Evolutionary conservation across 2,888 invertebrate genomes (phyloP).

Genomic region (Coelinius sp.): DNA sequence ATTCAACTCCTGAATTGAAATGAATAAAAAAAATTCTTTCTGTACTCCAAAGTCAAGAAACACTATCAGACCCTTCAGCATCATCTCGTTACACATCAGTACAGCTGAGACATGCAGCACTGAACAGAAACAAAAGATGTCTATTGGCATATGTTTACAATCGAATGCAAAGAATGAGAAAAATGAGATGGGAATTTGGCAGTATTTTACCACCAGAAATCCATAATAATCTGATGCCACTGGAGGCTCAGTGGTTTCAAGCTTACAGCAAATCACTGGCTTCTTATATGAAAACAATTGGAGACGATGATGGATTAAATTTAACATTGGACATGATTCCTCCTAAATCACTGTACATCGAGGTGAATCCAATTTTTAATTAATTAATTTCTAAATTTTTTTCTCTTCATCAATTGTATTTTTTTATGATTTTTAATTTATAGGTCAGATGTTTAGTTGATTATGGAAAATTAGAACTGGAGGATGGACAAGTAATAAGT

Average conservation of each 20-base stretch:
- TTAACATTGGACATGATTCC: constrained; percentile 90
- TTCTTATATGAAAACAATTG: constrained; percentile 91
- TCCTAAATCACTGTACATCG: constrained; percentile 92
- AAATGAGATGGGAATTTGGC: constrained; percentile 97
- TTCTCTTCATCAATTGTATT: neutral
- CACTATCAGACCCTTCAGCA: constrained; percentile 2
- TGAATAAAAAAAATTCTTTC: too few species aligned
- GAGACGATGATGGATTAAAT: constrained; percentile 86
- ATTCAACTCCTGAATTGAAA: too few species aligned
- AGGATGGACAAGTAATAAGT: constrained; percentile 91
- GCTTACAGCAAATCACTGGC: constrained; percentile 89
- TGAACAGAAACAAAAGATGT: constrained; percentile 92
- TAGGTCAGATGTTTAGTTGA: constrained; percentile 86
- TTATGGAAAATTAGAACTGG: constrained; percentile 94
- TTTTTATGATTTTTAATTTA: neutral
- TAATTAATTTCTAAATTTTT: neutral
- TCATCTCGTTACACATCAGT: constrained; percentile 79
- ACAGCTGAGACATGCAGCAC: constrained; percentile 86
- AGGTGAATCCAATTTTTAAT: too few species aligned
- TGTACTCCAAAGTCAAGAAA: constrained; percentile 27
- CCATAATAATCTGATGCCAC: constrained; percentile 82
- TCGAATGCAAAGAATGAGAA: constrained; percentile 84
- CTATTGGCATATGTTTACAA: constrained; percentile 87
- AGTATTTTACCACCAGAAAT: constrained; percentile 91
- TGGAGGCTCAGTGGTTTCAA: constrained; percentile 90